These are phyloP conservation scores for Sinelater perroti DNA, from an alignment of 2,888 invertebrate species.

Conservation along the genomic window DNA sequence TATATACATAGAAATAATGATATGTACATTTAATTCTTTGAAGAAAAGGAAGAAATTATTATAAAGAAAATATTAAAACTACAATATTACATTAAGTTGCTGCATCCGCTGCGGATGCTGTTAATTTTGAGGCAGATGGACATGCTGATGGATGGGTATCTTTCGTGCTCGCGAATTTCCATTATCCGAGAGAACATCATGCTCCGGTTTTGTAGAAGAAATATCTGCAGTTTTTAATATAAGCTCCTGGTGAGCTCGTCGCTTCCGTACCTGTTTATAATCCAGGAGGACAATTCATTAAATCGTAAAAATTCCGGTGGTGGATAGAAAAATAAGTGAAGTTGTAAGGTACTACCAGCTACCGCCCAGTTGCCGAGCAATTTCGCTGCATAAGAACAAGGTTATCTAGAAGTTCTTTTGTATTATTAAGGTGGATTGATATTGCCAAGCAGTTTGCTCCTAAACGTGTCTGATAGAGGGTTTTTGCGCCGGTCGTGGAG, in stretches of 20 bases:
- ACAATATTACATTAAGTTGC: too few relatives aligned
- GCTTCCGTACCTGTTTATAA: slow-evolving; percentile 13
- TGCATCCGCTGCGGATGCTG: too few relatives aligned
- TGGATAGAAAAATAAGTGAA: slow-evolving; percentile 3
- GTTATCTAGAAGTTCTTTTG: slow-evolving; percentile 28
- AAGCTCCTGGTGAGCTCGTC: not conserved
- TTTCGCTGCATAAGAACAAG: slow-evolving; percentile 29
- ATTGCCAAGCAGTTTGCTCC: slow-evolving; percentile 37
- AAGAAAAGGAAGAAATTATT: slow-evolving; percentile 8
- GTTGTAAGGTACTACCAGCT: slow-evolving; percentile 15
- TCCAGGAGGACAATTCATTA: slow-evolving; percentile 17
- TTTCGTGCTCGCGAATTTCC: slow-evolving; percentile 14
- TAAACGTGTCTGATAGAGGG: slow-evolving; percentile 38
- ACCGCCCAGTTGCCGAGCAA: slow-evolving; percentile 17
- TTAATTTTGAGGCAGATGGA: slow-evolving; percentile 14
- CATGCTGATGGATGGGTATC: slow-evolving; percentile 20
- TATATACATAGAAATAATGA: too few relatives aligned
- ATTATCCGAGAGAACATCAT: slow-evolving; percentile 17
- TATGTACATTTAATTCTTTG: too few relatives aligned
- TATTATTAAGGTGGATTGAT: slow-evolving; percentile 34
- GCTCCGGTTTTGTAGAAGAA: slow-evolving; percentile 11
- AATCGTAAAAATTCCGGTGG: slow-evolving; percentile 9
- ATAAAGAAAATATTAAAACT: slow-evolving; percentile 13
- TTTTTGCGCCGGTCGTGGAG: slow-evolving; percentile 31
- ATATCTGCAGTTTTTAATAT: slow-evolving; percentile 15